A percentile compares a stretch with the other conserved stretches of the same genome.
phyloP scores from a whole-genome alignment of 2,888 invertebrate genomes.

The Nemapogon koenigi region DNA sequence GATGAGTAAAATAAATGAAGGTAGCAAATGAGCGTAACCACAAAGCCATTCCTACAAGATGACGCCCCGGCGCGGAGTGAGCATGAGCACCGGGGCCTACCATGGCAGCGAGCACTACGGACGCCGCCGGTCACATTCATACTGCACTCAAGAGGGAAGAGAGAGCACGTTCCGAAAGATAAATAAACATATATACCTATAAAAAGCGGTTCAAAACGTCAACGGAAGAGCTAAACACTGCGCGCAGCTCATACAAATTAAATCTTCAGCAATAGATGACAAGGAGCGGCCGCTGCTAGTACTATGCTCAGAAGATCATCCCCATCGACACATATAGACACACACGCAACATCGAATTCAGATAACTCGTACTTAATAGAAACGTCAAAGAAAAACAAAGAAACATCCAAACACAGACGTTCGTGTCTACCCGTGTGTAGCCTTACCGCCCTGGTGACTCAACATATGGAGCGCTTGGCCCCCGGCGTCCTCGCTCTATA shows the following conservation, averaged over 20 bases:
- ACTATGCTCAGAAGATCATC: slow-evolving; percentile 54
- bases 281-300: slow-evolving; percentile 66
- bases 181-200: slow-evolving; percentile 63
- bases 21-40: slow-evolving; percentile 57
- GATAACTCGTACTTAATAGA: slow-evolving; percentile 63
- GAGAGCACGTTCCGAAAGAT: slow-evolving; percentile 57
- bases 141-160: slow-evolving; percentile 55
- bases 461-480: slow-evolving; percentile 89
- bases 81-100: slow-evolving; percentile 34
- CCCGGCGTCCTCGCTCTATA: slow-evolving; percentile 93
- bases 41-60: slow-evolving; percentile 61
- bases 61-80: slow-evolving; percentile 46
- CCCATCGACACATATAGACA: slow-evolving; percentile 65
- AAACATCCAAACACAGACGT: slow-evolving; percentile 65
- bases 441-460: slow-evolving; percentile 95
- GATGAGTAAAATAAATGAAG: slow-evolving; percentile 25
- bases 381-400: slow-evolving; percentile 64
- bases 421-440: slow-evolving; percentile 62
- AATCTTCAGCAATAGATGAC: slow-evolving; percentile 64
- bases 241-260: slow-evolving; percentile 63
- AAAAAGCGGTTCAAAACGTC: slow-evolving; percentile 60
- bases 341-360: slow-evolving; percentile 61
- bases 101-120: neutral
- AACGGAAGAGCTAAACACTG: slow-evolving; percentile 63
- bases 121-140: slow-evolving; percentile 51